Evolutionary conservation across 2,797 vertebrate genomes (phyloP).

Genomic region (Pangasius krempfi): DNA sequence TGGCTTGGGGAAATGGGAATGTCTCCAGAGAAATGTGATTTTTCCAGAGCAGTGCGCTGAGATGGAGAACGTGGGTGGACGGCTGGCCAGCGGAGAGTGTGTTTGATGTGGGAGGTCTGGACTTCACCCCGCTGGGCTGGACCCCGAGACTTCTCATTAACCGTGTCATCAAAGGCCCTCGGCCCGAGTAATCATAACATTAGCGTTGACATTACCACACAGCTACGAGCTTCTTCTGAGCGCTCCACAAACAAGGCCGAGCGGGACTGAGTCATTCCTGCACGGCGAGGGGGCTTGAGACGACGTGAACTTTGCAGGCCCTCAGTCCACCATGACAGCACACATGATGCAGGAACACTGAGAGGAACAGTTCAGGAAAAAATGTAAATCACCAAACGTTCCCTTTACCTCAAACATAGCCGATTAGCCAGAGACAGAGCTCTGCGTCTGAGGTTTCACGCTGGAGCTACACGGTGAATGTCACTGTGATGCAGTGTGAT

Average conservation of each 20-base stretch:
- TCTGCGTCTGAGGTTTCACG: background rate
- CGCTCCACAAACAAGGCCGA: conserved; percentile 89
- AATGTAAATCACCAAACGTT: background rate
- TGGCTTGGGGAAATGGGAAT: conserved; percentile 50
- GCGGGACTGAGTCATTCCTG: conserved; percentile 83
- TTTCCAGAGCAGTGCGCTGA: conserved; percentile 53
- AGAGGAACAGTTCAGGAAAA: background rate
- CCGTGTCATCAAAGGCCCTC: conserved; percentile 92
- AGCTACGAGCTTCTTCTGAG: conserved; percentile 84
- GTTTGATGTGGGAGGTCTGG: conserved; percentile 99
- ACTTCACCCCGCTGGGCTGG: conserved; percentile 83
- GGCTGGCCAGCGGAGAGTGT: conserved; percentile 73
- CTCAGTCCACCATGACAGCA: conserved; percentile 32
- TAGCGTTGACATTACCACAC: conserved; percentile 94
- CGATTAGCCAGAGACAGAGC: background rate
- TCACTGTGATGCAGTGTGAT: background rate
- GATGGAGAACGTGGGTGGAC: conserved; percentile 66
- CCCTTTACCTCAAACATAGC: background rate
- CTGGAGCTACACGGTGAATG: background rate
- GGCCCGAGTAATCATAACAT: conserved; percentile 91
- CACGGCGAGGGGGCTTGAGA: conserved; percentile 76
- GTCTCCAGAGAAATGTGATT: conserved; percentile 60
- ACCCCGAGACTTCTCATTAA: conserved; percentile 93
- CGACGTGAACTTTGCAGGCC: conserved; percentile 65
- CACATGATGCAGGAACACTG: conserved; percentile 49